Evolutionary conservation across 2,113 vertebrate genomes (phyloP), one percentile per base, ranked within the genome.

Genomic region (Rhinichthys klamathensis): DNA sequence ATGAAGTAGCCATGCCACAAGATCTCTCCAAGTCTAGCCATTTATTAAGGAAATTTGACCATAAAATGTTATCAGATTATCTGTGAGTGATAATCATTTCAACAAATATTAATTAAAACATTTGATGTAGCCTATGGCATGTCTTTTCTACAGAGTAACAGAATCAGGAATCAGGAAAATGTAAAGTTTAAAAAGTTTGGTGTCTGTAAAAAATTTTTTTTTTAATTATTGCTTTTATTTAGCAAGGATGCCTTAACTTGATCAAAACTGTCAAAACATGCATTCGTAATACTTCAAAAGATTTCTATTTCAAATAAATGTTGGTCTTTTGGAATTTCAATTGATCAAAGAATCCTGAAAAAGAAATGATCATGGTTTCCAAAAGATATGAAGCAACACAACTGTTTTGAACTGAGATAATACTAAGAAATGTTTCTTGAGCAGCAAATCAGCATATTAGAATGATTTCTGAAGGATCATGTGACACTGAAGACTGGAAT

Each of bases 21-120:
- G 41, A 70, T 79, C 16, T 74, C 23, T 72, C 32, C 32, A n/a
- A 54, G 44, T 32, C 61, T 58, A 46, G 30, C 21, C 2, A 56
- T 72, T 73, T 63, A 60, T 54, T 84, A 56, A 27, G 38, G 56
- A 60, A 80, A 49, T 63, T 30, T 11, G 56, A 27, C 83, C 27
- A 76, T 56, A 13, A 73, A 58, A 35, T 18, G 51, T 56, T 72
- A 41, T 32, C 49, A 46, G 60, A 51, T 77, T 67, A 44, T 25
- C 10, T 35, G 18, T 80, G 18, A 56, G 38, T 69, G 80, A 46
- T 75, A 30, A 81, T 76, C 30, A 25, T 12, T 73, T 73, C 10
- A 46, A n/a, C 49, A 41, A 41, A 60, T 44, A 69, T 85, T 70
- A 15, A 58, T 79, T 72, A 65, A 44, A 38, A 12, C 25, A 6